Base-by-base conservation (phyloP, 92 coral and sea anemone genomes). In the Palythoa grandis region DNA sequence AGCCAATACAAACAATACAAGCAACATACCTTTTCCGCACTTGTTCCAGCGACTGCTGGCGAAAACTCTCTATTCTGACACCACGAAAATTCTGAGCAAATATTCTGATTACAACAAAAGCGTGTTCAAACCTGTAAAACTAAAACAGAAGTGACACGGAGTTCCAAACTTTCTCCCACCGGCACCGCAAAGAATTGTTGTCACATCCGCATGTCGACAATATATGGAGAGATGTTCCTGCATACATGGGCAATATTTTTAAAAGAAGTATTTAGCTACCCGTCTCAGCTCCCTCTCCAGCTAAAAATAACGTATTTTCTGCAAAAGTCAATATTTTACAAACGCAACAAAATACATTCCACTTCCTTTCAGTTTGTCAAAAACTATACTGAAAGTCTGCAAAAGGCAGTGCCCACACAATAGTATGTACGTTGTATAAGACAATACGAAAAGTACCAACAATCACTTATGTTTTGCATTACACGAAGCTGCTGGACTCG, bases 131-230 rank as follows among this genome's bases (percentile, higher is more conserved):
- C 66, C 74, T 11, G 5, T 17, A 47, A 15, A 16, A 47, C 54
- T 38, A 80, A 65, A 66, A 80, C 24, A 80, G 61, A 25, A 80
- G 50, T 66, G 74, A 47, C 85, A 80, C 60, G 12, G 58, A 47
- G 13, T 16, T 80, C 58, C 24, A 29, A 63, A 70, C 39, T 66
- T 14, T 52, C 40, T 58, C 74, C 60, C 74, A 39, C 53, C 56
- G 65, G 47, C 74, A 39, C 53, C 56, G 65, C 38, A 40, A 79
- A 50, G 17, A n/a, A 48, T 7, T 69, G 20, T 68, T 48, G 85
- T 80, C 85, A 80, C 74, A 80, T 80, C 74, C 85, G 74, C 74
- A 65, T 67, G 85, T 22, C 39, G 37, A 20, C 14, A 14, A 48
- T 29, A 14, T 24, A 47, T 22, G 15, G 4, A 17, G 38, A 66